Conservation (phyloP, 2,113 vertebrate genomes). For the Pelmatolapia mariae region DNA sequence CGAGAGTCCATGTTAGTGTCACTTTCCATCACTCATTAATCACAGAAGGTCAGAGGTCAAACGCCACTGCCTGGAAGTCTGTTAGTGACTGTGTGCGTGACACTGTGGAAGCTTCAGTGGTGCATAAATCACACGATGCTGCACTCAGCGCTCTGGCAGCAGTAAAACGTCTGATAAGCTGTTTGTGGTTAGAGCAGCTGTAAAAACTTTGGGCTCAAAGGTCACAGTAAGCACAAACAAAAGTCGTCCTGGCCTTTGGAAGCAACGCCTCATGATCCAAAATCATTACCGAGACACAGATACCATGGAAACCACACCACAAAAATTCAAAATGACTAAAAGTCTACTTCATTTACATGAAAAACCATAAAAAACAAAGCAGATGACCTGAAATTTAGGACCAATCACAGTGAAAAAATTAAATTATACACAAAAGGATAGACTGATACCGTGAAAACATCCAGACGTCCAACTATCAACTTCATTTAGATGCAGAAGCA, state of each 20-base stretch:
- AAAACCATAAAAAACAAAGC: not conserved
- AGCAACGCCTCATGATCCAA: not conserved
- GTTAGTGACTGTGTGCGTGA: not conserved
- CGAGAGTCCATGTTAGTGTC: not conserved
- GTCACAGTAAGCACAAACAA: not conserved
- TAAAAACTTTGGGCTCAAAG: not conserved
- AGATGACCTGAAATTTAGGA: not conserved
- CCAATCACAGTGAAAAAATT: not conserved
- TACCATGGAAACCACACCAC: not conserved
- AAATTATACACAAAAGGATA: not conserved
- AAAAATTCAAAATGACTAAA: not conserved
- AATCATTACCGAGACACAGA: not conserved
- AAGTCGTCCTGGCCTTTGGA: not conserved
- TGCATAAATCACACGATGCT: not conserved
- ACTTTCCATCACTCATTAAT: not conserved
- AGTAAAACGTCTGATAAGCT: not conserved
- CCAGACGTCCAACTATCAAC: not conserved
- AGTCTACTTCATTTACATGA: not conserved
- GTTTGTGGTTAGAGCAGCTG: not conserved
- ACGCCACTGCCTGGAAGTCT: not conserved
- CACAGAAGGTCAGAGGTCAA: not conserved
- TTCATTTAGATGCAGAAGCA: not conserved
- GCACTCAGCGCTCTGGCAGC: not conserved
- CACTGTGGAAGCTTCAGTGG: not conserved
- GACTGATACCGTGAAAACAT: not conserved